Base-by-base conservation (phyloP, 2,888 invertebrate species). In the Dendrolimus pini region DNA sequence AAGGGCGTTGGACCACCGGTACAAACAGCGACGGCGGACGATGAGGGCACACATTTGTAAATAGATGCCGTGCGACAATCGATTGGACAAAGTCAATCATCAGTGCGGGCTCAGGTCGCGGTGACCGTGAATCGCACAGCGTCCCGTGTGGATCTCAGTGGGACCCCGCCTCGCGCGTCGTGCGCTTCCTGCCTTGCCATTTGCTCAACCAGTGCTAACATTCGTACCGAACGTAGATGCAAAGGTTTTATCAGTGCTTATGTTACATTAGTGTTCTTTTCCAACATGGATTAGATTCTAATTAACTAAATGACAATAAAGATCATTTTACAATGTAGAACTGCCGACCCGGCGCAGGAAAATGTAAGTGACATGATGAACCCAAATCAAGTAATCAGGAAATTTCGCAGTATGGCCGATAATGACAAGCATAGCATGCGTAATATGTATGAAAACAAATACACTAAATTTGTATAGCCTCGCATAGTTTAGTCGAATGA, bases 11-110 rank as follows among this genome's bases (percentile, higher is more conserved):
- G 71, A 67, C 66, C 62, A 64, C 60, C 62, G 68, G 70, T 71
- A 75, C 74, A 75, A 75, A 74, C 69, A 65, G 67, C 69, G 66
- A 72, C 72, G 74, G 73, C 78, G 70, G 69, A 72, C 64, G 75
- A 78, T 72, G 72, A 72, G 71, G 72, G 68, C 68, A 73, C 72
- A 74, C 75, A 76, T 75, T 76, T 78, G 77, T 79, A 76, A 81
- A 82, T 83, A 80, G 82, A 78, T 75, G 76, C 67, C 74, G 77
- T 73, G 72, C 63, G 68, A 79, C 79, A 82, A 84, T 87, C 89
- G 85, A 88, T 88, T 86, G 86, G 86, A 80, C 82, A 82, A 75
- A 87, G 83, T 86, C 82, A 85, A 88, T 89, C 87, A 85, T 85
- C 75, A 78, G 81, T 75, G 77, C 75, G 77, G 74, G 71, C 77